These are phyloP conservation scores for Lerista edwardsae DNA, from an alignment of 2,797 vertebrate genomes.

Conservation along the genomic window DNA sequence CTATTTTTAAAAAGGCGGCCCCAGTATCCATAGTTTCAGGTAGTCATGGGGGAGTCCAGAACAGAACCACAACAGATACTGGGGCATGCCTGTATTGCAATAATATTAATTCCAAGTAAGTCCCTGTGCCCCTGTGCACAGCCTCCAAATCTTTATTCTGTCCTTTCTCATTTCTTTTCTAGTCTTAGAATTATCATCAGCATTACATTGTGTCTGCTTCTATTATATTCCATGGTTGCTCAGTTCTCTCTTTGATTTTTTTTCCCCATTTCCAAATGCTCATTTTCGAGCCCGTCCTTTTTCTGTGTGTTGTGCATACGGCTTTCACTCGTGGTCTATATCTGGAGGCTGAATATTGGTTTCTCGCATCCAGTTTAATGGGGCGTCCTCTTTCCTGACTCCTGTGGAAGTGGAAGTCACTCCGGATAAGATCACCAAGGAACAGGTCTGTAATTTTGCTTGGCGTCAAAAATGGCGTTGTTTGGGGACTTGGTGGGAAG, in stretches of 20 bases:
- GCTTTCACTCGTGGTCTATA: constrained; percentile 24
- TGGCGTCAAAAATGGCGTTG: constrained; percentile 56
- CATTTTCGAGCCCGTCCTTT: constrained; percentile 45
- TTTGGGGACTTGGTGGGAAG: constrained; percentile 47
- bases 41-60: too few relatives aligned
- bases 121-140: not conserved
- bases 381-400: constrained; percentile 44
- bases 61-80: too few relatives aligned
- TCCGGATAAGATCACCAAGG: constrained; percentile 53
- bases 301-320: constrained; percentile 5
- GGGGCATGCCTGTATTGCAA: fast-evolving
- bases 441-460: constrained; percentile 50
- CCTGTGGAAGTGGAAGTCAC: constrained; percentile 33
- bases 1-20: too few relatives aligned
- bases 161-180: constrained; percentile 25
- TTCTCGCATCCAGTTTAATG: constrained; percentile 49
- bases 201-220: constrained; percentile 42
- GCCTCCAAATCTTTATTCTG: constrained; percentile 24
- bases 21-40: too few relatives aligned
- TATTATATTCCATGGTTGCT: constrained; percentile 33
- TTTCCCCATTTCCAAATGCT: constrained; percentile 32
- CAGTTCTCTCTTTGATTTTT: not conserved
- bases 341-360: constrained; percentile 51
- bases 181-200: constrained; percentile 60
- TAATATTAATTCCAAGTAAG: constrained; percentile 22